Evolutionary conservation across 2,797 vertebrate genomes (phyloP), one percentile per base, ranked within the genome.

Genomic region (Tenualosa ilisha): DNA sequence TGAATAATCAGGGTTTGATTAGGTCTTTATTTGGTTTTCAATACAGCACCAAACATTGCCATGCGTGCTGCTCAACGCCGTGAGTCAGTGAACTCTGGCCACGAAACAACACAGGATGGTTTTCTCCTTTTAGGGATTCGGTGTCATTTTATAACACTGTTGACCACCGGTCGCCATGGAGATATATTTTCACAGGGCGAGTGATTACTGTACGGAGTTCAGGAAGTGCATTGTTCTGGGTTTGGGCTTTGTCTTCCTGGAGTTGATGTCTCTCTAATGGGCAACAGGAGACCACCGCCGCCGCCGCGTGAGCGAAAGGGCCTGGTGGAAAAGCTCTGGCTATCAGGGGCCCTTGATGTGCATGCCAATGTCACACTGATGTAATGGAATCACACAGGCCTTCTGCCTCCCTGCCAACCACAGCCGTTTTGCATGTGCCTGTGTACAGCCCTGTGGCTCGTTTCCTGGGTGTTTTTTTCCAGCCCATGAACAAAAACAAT

Each of bases 91-190:
- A 61, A 87, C 54, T 51, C 8, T 84, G 56, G 40, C 72, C 40
- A 79, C 1, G 72, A 79, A 40, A 79, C 72, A 79, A 37, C 72
- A 79, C 20, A 1, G 37, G 68, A 72, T 72, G 72, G 72, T 79
- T 79, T 79, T 79, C 72, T 79, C 72, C 72, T 79, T 46, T 79
- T 43, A 40, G 68, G 68, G 72, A 15, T 46, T 79, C 15, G 20
- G 31, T 75, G 31, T 75, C 40, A 79, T 79, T 79, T 79, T 22
- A 63, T 79, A 40, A 79, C 26, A 20, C 72, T 79, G 72, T 79
- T 79, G 72, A 79, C 72, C 40, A 9, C 20, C 8, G 40, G 89
- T 90, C 89, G 87, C 88, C 86, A 87, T 75, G 84, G 88, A 89
- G 50, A 86, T 50, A 9, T 61, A 85, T 53, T 61, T 79, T 81